A percentile compares a stretch with the other conserved stretches of the same genome.
Conservation (phyloP, 2,888 invertebrate genomes). For the Cactoblastis cactorum region DNA sequence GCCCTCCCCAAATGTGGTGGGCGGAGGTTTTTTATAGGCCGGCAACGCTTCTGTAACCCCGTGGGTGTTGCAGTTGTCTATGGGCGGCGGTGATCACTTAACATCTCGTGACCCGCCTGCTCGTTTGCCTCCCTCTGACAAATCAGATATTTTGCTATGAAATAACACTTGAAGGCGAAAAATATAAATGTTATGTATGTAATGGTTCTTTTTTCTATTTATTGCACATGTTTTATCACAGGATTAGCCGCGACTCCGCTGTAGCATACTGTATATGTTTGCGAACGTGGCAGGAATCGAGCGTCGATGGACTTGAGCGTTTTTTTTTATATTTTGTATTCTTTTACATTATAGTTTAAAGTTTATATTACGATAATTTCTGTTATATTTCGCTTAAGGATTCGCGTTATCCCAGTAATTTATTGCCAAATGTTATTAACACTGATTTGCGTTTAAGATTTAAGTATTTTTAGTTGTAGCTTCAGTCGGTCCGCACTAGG, state of each 20-base stretch:
- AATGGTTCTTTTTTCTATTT: neutral
- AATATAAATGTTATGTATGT: too few relatives aligned
- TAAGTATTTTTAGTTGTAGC: conserved; percentile 53
- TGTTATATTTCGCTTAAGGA: conserved; percentile 59
- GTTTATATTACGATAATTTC: conserved; percentile 49
- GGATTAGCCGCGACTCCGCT: neutral
- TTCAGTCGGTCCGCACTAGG: conserved; percentile 33
- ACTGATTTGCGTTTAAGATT: conserved; percentile 49
- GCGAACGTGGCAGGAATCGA: conserved; percentile 36
- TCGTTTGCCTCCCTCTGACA: too few relatives aligned
- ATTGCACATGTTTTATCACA: neutral
- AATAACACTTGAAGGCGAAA: too few relatives aligned
- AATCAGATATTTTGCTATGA: too few relatives aligned
- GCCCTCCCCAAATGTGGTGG: too few relatives aligned
- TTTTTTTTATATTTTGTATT: conserved; percentile 59
- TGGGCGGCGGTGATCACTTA: too few relatives aligned
- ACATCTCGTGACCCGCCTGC: too few relatives aligned
- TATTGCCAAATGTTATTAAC: conserved; percentile 79
- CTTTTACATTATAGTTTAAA: conserved; percentile 52
- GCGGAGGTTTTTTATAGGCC: too few relatives aligned
- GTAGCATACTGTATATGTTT: conserved; percentile 28
- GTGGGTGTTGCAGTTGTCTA: too few relatives aligned
- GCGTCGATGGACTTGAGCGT: conserved; percentile 44
- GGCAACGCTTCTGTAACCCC: too few relatives aligned
- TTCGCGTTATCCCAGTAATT: conserved; percentile 75